Evolutionary conservation across 2,113 vertebrate genomes (phyloP), one percentile per base, ranked within the genome.

Genomic region (Forbesichthys papilliferus): DNA sequence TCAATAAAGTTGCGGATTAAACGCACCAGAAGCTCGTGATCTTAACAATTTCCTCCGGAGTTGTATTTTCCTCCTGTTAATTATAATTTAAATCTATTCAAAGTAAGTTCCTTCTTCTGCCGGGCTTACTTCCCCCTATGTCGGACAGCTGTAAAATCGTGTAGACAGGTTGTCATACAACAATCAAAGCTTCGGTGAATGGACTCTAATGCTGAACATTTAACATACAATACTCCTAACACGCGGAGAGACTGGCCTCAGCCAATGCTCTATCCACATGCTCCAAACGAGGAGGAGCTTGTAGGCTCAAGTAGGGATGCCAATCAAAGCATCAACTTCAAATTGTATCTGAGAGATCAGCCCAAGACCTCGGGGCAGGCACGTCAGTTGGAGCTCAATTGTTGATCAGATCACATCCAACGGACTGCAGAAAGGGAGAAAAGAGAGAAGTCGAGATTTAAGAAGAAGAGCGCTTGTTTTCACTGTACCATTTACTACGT

Each of bases 321-420:
- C 96, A 98, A 96, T 98, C 95, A 98, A 96, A 95, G 95, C 95
- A 95, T 96, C 95, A 96, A 96, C 95, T 98, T 96, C 95, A 96
- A 96, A 96, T 96, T 95, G 95, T 94, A 95, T 95, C 94, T 94
- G 95, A 94, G 92, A 95, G 95, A 96, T 96, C 94, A 94, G 96
- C 95, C 94, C 91, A 92, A 94, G 95, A 97, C 94, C 95, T 93
- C 92, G 92, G 95, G 94, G 95, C 96, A 94, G 94, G 92, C 94
- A 94, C 95, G 95, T 95, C 96, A 98, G 95, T 97, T 94, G 95
- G 95, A 95, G 95, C 95, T 94, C 94, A 95, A 96, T 95, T 95
- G 95, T 94, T 94, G 95, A 96, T 93, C 94, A 91, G 94, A 95
- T 95, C 95, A 95, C 96, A 96, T 95, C 95, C 94, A 92, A 95